Base-by-base conservation (phyloP, 2,113 vertebrate genomes). In the Aythya baeri region DNA sequence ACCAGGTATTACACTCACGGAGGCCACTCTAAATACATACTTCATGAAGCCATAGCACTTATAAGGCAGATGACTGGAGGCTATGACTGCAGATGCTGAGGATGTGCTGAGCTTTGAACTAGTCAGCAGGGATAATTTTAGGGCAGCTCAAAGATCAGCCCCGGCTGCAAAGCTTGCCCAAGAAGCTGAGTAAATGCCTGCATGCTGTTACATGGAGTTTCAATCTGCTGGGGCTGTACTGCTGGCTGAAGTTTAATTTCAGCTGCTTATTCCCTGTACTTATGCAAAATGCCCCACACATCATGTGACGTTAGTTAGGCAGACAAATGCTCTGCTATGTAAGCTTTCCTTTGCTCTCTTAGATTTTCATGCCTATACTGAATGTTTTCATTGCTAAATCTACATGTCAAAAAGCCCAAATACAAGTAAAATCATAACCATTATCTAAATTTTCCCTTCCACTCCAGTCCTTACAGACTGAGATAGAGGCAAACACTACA, bases 111-210 rank as follows among this genome's bases (percentile, higher is more conserved):
- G 41, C 46, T 88, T 77, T 77, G 31, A 88, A 62, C 88, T 67
- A 88, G 72, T 89, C 59, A 89, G 11, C 26, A 43, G 50, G 50
- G 71, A 89, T 92, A 95, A 95, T 96, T 96, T 92, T 55, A 92
- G 91, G 93, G 93, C 92, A 91, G 63, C 0, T 1, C 67, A 82
- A 65, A 88, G 44, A 78, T 91, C 84, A 92, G 55, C 65, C 31
- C 72, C 74, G 59, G 61, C 29, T 91, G 41, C 75, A 91, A 77
- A 93, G 55, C 84, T 91, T 94, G 68, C 46, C 43, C n/a, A 88
- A 88, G 93, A 87, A 89, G 78, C 67, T 80, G 71, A 72, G 43
- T 63, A 44, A 86, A 93, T 74, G 52, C 32, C 59, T 91, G 44
- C 63, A 14, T 32, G 87, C 67, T 96, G 31, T 85, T 91, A 84